phyloP scores from a whole-genome alignment of 2,888 invertebrate species.

The Tortrix viridana region DNA sequence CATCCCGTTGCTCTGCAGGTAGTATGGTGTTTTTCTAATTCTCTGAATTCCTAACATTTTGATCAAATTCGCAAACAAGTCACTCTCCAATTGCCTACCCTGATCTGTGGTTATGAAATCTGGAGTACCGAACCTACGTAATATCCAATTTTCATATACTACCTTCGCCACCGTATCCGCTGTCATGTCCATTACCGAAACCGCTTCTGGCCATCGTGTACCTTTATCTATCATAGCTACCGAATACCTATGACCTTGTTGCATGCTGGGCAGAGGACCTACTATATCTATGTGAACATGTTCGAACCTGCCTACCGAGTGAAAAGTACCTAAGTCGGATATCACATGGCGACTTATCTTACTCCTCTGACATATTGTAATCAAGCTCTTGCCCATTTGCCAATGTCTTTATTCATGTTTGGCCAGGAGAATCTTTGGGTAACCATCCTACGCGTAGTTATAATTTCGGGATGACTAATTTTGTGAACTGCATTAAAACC shows the following conservation, averaged over 20 bases:
- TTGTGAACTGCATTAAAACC: not conserved
- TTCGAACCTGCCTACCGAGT: not conserved
- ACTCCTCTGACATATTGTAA: not conserved
- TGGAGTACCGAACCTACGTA: not conserved
- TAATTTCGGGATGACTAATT: not conserved
- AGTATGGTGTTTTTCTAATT: not conserved
- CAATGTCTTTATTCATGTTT: not conserved
- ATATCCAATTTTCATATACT: not conserved
- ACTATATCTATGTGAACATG: not conserved
- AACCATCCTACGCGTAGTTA: slow-evolving; percentile 17
- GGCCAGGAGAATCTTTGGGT: not conserved
- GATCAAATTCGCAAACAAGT: not conserved
- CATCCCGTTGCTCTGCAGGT: not conserved
- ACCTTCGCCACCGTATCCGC: not conserved
- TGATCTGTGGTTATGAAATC: not conserved
- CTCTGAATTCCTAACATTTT: not conserved
- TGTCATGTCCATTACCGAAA: not conserved
- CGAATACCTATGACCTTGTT: not conserved
- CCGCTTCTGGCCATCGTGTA: not conserved
- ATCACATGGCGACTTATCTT: not conserved
- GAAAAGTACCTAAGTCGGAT: not conserved
- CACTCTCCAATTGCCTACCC: not conserved
- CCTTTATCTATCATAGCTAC: not conserved
- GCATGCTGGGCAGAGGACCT: not conserved
- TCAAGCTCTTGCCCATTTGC: not conserved